phyloP scores from a whole-genome alignment of 2,797 vertebrate genomes.

The Buceros bicornis region DNA sequence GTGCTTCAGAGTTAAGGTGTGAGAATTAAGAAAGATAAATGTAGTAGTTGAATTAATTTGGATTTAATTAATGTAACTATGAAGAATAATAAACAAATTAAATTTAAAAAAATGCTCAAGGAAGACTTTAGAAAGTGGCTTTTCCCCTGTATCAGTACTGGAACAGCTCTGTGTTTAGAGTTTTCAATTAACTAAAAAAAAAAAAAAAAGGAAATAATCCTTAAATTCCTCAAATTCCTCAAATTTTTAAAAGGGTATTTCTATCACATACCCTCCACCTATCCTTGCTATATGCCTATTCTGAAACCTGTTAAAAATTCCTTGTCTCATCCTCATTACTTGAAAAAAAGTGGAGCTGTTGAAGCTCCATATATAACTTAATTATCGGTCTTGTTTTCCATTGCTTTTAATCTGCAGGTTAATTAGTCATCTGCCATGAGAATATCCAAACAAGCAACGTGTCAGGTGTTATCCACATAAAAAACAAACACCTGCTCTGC shows the following conservation, averaged over 20 bases:
- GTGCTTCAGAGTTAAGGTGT: background rate
- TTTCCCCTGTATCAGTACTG: background rate
- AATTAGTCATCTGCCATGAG: background rate
- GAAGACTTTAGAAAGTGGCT: background rate
- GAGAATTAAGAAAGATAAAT: background rate
- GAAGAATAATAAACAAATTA: background rate
- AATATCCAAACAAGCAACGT: background rate
- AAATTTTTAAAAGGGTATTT: background rate
- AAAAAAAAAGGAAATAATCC: no score
- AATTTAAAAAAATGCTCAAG: background rate
- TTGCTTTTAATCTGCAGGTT: background rate
- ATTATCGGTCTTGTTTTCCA: background rate
- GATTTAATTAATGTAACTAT: background rate
- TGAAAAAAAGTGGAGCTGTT: background rate
- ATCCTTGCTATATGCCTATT: background rate
- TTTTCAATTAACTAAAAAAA: background rate
- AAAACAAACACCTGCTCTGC: background rate
- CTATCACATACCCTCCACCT: rapidly evolving
- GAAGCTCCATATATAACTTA: background rate
- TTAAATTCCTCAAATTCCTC: background rate
- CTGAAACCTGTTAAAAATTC: background rate
- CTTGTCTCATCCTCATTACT: background rate
- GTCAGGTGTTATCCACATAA: background rate
- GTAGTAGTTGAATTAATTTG: background rate
- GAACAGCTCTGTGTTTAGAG: background rate